These are phyloP conservation scores for Steatornis caripensis DNA, from an alignment of 2,113 vertebrate species.

Conservation along the genomic window DNA sequence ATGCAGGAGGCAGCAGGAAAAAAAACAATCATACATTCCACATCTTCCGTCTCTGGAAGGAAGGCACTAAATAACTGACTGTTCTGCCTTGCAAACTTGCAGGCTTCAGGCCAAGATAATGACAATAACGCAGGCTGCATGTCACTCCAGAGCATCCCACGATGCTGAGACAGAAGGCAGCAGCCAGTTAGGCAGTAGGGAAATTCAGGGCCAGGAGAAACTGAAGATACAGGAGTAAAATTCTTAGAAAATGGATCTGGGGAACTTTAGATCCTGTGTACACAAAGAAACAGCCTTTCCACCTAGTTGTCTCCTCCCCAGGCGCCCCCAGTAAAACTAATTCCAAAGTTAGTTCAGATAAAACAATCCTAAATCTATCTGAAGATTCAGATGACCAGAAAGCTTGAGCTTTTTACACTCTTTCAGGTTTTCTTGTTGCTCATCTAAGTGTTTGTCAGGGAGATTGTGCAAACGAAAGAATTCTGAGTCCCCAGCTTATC, in stretches of 20 bases:
- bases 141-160: neutral
- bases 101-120: neutral
- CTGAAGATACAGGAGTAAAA: constrained; percentile 4
- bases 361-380: neutral
- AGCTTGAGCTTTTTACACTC: neutral
- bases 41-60: neutral
- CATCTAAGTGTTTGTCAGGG: neutral
- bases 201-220: constrained; percentile 8
- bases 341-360: neutral
- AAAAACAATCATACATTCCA: neutral
- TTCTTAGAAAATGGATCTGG: neutral
- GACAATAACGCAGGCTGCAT: neutral
- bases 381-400: neutral
- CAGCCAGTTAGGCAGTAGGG: neutral
- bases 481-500: neutral
- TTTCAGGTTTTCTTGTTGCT: neutral
- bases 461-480: constrained; percentile 4
- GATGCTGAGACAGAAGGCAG: neutral
- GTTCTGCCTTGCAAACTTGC: neutral
- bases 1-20: neutral
- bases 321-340: neutral
- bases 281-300: neutral
- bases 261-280: neutral
- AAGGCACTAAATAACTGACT: neutral
- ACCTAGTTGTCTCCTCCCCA: neutral